Evolutionary conservation across 2,113 vertebrate genomes (phyloP).

Genomic region (Alligator mississippiensis): DNA sequence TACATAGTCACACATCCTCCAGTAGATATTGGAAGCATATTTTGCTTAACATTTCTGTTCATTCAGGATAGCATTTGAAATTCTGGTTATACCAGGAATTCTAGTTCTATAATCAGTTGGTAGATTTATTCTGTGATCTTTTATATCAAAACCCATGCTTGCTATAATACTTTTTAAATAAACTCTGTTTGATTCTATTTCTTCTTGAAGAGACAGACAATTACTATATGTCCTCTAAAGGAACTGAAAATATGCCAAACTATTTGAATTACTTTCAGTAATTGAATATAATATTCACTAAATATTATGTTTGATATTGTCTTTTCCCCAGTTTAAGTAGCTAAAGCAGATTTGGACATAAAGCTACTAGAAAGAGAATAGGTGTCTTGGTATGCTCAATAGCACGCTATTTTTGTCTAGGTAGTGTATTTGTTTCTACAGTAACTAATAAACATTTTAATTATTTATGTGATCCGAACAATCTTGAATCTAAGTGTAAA

Average conservation of each 20-base stretch:
- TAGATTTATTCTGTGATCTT: conserved; percentile 30
- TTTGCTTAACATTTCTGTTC: neutral
- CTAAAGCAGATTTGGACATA: conserved; percentile 14
- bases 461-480: conserved; percentile 70
- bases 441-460: conserved; percentile 65
- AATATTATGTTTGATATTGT: neutral
- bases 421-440: neutral
- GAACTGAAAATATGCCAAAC: conserved; percentile 24
- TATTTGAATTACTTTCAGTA: neutral
- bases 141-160: neutral
- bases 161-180: conserved; percentile 23
- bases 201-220: conserved; percentile 34
- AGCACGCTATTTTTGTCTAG: neutral
- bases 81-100: neutral
- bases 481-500: conserved; percentile 41
- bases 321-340: neutral
- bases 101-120: neutral
- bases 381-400: neutral
- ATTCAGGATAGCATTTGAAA: neutral
- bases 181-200: conserved; percentile 13
- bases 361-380: neutral
- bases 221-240: conserved; percentile 39
- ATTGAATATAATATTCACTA: neutral
- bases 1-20: neutral
- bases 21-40: neutral